Conservation (phyloP, 1,140 invertebrate genomes). For the Drosophila suzukii region DNA sequence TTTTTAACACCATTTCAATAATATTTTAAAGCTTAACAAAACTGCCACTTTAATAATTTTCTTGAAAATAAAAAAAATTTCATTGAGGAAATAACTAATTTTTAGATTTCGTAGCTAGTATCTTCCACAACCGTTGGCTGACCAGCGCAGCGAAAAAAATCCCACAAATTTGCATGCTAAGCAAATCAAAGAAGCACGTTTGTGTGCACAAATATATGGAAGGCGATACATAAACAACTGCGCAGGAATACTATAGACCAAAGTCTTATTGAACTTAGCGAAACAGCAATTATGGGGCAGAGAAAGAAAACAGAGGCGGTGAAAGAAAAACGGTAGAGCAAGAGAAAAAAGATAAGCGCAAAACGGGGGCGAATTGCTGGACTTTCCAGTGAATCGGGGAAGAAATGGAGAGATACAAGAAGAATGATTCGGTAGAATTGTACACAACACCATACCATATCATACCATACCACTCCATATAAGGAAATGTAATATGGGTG, state of each 20-base stretch:
- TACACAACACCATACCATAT: not conserved
- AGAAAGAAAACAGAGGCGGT: constrained; percentile 21
- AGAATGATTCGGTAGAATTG: constrained; percentile 28
- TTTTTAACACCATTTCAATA: no score
- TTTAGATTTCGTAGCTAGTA: not conserved
- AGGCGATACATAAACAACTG: constrained; percentile 30
- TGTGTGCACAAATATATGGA: constrained; percentile 29
- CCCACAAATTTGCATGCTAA: constrained; percentile 65
- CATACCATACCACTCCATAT: not conserved
- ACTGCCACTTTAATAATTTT: no score
- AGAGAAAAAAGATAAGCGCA: constrained; percentile 24
- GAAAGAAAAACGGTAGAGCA: constrained; percentile 2
- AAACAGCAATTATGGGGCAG: constrained; percentile 52
- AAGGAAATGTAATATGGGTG: not conserved
- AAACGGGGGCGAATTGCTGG: constrained; percentile 43
- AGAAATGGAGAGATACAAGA: constrained; percentile 22
- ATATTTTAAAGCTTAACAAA: no score
- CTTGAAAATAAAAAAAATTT: no score
- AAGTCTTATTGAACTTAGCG: constrained; percentile 41
- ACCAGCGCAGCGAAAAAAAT: constrained; percentile 40
- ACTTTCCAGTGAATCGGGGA: constrained; percentile 26
- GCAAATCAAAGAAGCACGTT: constrained; percentile 54
- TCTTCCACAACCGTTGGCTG: constrained; percentile 25
- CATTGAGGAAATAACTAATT: no score
- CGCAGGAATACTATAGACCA: constrained; percentile 31